Evolutionary conservation across 2,797 vertebrate genomes (phyloP).

Genomic region (Cichlasoma orientale): DNA sequence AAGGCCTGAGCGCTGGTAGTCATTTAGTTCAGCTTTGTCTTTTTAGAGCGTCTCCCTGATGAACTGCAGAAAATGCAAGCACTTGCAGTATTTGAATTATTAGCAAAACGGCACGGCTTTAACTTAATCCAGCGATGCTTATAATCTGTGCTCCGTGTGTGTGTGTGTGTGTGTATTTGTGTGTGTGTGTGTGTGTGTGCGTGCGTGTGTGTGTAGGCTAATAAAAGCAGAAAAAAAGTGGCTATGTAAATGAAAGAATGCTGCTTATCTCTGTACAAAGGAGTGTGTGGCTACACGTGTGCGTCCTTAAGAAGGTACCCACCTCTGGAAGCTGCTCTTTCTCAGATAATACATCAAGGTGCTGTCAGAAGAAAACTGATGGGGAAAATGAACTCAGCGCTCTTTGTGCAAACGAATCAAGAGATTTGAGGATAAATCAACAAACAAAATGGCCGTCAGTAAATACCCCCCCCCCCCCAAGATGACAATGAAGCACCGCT

Average conservation of each 20-base stretch:
- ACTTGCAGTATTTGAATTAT: slow-evolving; percentile 71
- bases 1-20: slow-evolving; percentile 62
- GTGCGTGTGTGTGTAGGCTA: slow-evolving; percentile 31
- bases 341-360: slow-evolving; percentile 15
- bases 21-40: slow-evolving; percentile 75
- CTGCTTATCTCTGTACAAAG: slow-evolving; percentile 45
- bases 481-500: slow-evolving; percentile 17
- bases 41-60: slow-evolving; percentile 56
- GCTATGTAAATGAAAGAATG: slow-evolving; percentile 49
- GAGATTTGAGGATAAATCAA: slow-evolving; percentile 29
- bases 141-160: slow-evolving; percentile 54
- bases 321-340: slow-evolving; percentile 33
- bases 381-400: slow-evolving; percentile 11
- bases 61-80: slow-evolving; percentile 62
- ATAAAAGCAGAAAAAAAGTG: slow-evolving; percentile 43
- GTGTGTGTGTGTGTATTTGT: slow-evolving; percentile 24
- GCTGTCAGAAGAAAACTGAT: slow-evolving; percentile 18
- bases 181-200: slow-evolving; percentile 22
- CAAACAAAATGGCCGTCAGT: slow-evolving; percentile 22
- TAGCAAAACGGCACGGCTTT: slow-evolving; percentile 62
- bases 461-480: slow-evolving; percentile 11
- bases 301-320: slow-evolving; percentile 24
- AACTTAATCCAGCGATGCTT: slow-evolving; percentile 61
- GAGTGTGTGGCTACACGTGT: neutral
- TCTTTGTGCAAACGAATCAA: slow-evolving; percentile 28